Conservation (phyloP, 2,888 invertebrate genomes). For the Drosophila villosipedis region DNA sequence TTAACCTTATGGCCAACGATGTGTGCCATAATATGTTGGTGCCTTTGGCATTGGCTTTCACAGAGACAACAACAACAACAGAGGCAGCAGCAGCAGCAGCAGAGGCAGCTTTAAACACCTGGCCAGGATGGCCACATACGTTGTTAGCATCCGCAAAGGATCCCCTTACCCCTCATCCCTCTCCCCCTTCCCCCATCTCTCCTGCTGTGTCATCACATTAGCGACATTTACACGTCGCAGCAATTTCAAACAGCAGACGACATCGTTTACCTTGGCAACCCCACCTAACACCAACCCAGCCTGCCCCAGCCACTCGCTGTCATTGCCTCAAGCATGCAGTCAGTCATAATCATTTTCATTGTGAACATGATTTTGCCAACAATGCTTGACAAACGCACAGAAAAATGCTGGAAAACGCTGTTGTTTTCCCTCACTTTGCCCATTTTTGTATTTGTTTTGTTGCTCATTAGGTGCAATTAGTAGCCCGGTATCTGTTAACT, state of each 20-base stretch:
- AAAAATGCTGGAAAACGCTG: constrained; percentile 24
- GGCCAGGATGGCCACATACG: constrained; percentile 52
- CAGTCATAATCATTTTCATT: constrained; percentile 80
- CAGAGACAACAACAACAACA: constrained; percentile 61
- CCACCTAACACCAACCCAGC: constrained; percentile 8
- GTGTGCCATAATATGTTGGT: constrained; percentile 68
- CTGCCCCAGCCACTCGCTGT: background rate
- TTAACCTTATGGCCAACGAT: constrained; percentile 80
- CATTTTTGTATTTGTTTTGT: background rate
- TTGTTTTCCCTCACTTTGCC: background rate
- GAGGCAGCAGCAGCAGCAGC: background rate
- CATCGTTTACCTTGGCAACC: constrained; percentile 56
- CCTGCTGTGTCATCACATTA: constrained; percentile 67
- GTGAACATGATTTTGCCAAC: constrained; percentile 72
- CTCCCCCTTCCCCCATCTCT: background rate
- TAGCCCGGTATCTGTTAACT: constrained; percentile 38
- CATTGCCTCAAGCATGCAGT: constrained; percentile 35
- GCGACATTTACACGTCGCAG: constrained; percentile 80
- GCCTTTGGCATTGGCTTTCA: constrained; percentile 75
- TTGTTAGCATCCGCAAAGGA: constrained; percentile 28
- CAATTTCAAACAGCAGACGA: constrained; percentile 79
- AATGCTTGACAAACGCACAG: constrained; percentile 57
- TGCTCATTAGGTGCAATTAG: constrained; percentile 74
- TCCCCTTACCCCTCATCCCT: constrained; percentile 18
- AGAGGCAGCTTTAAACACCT: constrained; percentile 40